phyloP scores from a whole-genome alignment of 2,888 invertebrate species.

The Aphidius colemani region DNA sequence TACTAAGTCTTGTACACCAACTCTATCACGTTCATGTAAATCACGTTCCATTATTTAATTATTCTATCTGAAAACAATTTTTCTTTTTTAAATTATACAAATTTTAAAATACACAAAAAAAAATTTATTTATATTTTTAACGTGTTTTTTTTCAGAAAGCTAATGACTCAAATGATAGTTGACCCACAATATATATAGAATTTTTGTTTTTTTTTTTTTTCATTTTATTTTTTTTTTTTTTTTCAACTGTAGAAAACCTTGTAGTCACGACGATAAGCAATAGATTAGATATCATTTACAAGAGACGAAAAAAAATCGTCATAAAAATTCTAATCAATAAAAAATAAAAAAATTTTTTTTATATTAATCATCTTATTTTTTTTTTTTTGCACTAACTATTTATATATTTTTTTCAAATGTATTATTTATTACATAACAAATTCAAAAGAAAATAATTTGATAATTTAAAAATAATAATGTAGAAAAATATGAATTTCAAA shows the following conservation, averaged over 20 bases:
- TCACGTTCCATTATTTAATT: constrained; percentile 72
- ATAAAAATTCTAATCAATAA: not conserved
- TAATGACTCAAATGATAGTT: too few species aligned
- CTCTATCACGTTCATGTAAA: constrained; percentile 81
- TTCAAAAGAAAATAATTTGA: not conserved
- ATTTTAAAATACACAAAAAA: not conserved
- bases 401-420: too few species aligned
- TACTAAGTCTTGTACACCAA: constrained; percentile 91
- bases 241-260: not conserved
- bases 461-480: not conserved
- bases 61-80: constrained; percentile 28
- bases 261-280: constrained; percentile 10
- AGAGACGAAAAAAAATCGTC: not conserved
- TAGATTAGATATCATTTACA: constrained; percentile 16
- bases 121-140: not conserved
- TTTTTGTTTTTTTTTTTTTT: not conserved
- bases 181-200: not conserved
- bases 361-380: too few species aligned
- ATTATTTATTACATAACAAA: not conserved
- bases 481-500: not conserved
- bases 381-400: too few species aligned
- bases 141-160: too few species aligned
- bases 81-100: too few species aligned
- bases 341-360: not conserved
- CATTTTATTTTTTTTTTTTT: not conserved